phyloP scores from a whole-genome alignment of 2,797 vertebrate genomes.

The Lophotriccus pileatus region DNA sequence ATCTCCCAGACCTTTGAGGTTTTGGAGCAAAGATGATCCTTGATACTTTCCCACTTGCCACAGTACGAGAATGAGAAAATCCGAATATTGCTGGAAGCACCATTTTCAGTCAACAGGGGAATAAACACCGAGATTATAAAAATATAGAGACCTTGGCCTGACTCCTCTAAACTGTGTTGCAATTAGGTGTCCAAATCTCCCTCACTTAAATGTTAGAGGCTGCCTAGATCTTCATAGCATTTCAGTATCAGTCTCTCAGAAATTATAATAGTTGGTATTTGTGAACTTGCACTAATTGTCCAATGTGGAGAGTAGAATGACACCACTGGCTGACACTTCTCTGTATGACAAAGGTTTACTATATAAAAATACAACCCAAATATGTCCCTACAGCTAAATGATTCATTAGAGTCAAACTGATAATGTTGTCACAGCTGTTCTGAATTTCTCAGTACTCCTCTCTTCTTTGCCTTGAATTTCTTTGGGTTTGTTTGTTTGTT shows the following conservation, averaged over 20 bases:
- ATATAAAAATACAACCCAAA: background rate
- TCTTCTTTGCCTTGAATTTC: background rate
- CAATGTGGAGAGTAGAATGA: background rate
- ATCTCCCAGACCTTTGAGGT: background rate
- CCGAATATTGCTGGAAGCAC: background rate
- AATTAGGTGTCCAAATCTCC: background rate
- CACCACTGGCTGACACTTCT: background rate
- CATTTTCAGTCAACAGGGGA: background rate
- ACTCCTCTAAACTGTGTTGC: background rate
- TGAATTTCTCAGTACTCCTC: background rate
- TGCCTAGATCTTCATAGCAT: background rate
- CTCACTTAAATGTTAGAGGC: background rate
- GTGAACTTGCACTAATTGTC: background rate
- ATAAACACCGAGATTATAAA: background rate
- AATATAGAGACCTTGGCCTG: background rate
- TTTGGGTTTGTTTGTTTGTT: background rate
- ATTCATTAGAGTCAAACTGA: background rate
- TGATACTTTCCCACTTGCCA: background rate
- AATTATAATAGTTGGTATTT: background rate
- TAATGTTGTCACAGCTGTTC: background rate
- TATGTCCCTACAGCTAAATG: background rate
- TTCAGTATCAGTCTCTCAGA: background rate
- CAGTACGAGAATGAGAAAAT: background rate
- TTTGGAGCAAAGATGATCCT: background rate
- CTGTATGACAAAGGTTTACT: background rate